Percentiles rank a stretch among this genome's conserved stretches.
Evolutionary conservation across 2,113 vertebrate genomes (phyloP).

Genomic region (Rhinoderma darwinii): DNA sequence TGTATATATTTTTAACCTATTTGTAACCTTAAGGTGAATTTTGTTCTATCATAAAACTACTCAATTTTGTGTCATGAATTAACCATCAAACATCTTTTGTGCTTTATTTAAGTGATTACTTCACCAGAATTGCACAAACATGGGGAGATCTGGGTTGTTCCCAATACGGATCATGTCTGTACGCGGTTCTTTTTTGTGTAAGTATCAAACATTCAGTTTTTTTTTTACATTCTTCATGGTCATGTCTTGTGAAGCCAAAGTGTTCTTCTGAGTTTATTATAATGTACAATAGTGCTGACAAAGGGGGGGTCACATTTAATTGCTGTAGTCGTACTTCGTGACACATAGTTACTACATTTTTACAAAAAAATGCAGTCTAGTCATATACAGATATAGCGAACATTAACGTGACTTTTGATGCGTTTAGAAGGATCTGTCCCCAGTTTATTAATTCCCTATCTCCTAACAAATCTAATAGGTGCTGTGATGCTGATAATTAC

Average conservation of each 20-base stretch:
- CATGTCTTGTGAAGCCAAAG: no score
- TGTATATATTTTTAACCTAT: no score
- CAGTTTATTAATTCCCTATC: no score
- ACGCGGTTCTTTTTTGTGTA: constrained; percentile 94
- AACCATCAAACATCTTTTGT: neutral
- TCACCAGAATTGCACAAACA: constrained; percentile 91
- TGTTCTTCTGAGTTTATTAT: neutral
- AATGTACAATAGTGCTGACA: neutral
- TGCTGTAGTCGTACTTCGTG: neutral
- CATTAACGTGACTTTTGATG: no score
- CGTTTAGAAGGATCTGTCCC: no score
- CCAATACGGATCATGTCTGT: constrained; percentile 89
- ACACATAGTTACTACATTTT: neutral
- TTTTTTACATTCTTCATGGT: neutral
- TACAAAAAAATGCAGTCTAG: no score
- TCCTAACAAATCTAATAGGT: no score
- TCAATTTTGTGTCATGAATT: neutral
- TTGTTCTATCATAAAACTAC: neutral
- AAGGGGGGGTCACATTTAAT: neutral
- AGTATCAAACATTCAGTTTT: constrained; percentile 66
- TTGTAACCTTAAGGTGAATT: neutral
- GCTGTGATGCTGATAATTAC: no score
- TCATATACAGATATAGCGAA: no score
- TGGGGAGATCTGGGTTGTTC: constrained; percentile 91
- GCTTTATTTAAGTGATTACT: constrained; percentile 79